These are phyloP conservation scores for Teleogryllus occipitalis DNA, from an alignment of 1,140 invertebrate species.

Conservation along the genomic window DNA sequence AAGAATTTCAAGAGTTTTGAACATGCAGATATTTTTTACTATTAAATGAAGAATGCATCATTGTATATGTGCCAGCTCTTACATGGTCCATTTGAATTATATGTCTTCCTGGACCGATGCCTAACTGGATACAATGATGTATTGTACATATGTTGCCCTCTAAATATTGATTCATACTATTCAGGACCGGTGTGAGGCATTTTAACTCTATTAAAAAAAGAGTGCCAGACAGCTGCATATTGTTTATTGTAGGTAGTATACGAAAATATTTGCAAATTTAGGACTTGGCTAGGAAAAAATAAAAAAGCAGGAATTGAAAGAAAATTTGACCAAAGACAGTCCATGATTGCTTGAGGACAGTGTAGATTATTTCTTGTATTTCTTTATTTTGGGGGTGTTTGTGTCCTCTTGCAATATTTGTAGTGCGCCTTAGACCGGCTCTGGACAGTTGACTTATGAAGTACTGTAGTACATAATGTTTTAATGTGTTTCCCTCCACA, in stretches of 20 bases:
- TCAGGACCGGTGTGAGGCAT: not conserved
- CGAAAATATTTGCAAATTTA: too few relatives aligned
- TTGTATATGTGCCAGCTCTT: not conserved
- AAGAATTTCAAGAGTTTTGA: not conserved
- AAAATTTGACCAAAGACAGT: not conserved
- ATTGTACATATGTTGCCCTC: not conserved
- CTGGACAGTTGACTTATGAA: not conserved
- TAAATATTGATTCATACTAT: not conserved
- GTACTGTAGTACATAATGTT: not conserved
- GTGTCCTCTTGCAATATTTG: not conserved
- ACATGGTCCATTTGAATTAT: not conserved
- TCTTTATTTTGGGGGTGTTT: not conserved
- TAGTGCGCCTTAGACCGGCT: not conserved
- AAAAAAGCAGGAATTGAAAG: not conserved
- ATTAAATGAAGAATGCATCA: not conserved
- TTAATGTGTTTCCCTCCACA: not conserved
- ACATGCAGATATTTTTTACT: constrained; percentile 5
- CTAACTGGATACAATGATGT: constrained; percentile 4
- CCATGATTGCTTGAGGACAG: too few relatives aligned
- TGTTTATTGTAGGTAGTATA: too few relatives aligned
- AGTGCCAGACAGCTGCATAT: too few relatives aligned
- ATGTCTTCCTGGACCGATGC: not conserved
- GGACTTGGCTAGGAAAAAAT: not conserved
- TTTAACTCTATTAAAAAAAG: not conserved
- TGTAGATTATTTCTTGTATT: not conserved